A percentile compares a stretch with the other conserved stretches of the same genome.
These are phyloP conservation scores for Chunga burmeisteri DNA, from an alignment of 2,113 vertebrate genomes.

Conservation along the genomic window DNA sequence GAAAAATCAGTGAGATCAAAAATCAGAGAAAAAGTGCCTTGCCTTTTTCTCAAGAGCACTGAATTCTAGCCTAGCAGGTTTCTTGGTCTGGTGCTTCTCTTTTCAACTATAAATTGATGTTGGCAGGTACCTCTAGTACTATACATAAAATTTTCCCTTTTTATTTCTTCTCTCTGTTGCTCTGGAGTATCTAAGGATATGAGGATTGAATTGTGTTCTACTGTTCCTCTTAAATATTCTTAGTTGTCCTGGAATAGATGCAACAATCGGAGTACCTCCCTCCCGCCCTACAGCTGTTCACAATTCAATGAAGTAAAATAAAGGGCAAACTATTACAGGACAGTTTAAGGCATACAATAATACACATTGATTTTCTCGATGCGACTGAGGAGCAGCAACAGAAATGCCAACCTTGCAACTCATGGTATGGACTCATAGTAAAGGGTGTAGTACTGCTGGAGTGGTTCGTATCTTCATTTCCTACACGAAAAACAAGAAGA, in stretches of 20 bases:
- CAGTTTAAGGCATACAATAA: background rate
- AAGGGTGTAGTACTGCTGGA: background rate
- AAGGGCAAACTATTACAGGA: background rate
- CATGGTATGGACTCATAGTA: fast-evolving
- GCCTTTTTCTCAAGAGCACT: background rate
- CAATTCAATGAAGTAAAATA: background rate
- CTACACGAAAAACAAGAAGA: background rate
- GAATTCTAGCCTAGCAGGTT: background rate
- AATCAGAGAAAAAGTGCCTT: background rate
- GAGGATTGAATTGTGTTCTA: background rate
- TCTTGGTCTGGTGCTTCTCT: background rate
- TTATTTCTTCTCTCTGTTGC: background rate
- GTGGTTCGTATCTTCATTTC: background rate
- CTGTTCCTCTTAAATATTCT: background rate
- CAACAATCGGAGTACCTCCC: background rate
- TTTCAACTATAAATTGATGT: background rate
- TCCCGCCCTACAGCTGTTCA: background rate
- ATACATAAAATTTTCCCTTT: background rate
- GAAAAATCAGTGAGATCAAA: background rate
- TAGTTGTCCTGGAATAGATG: background rate
- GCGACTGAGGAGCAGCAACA: background rate
- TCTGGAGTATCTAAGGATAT: background rate
- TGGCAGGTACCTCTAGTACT: background rate
- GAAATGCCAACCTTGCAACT: background rate
- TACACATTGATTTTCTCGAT: background rate